phyloP scores from a whole-genome alignment of 2,113 vertebrate genomes.

The Misgurnus anguillicaudatus region DNA sequence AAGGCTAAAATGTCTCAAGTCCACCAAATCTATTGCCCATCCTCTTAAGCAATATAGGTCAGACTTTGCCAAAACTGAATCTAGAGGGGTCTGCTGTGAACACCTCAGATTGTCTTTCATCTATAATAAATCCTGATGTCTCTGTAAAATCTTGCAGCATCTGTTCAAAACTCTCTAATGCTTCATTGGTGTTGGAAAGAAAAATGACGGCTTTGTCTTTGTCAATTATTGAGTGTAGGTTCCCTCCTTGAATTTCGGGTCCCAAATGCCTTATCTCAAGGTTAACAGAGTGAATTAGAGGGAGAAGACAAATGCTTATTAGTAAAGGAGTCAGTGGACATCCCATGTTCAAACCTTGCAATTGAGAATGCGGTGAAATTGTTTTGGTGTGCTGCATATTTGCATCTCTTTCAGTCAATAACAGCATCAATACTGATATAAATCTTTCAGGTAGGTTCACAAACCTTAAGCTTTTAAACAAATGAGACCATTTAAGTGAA shows the following conservation, averaged over 20 bases:
- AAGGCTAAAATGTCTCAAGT: not conserved
- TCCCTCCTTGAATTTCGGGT: not conserved
- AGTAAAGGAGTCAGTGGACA: conserved; percentile 48
- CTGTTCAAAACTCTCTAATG: conserved; percentile 27
- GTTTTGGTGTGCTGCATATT: not conserved
- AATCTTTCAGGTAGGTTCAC: conserved; percentile 22
- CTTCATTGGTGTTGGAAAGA: conserved; percentile 18
- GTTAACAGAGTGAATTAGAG: conserved; percentile 31
- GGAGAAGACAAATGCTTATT: conserved; percentile 40
- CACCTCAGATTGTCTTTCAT: not conserved
- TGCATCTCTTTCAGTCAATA: not conserved
- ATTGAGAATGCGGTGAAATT: not conserved
- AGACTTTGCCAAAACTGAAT: conserved; percentile 3
- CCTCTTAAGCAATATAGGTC: conserved; percentile 13
- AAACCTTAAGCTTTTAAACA: conserved; percentile 30
- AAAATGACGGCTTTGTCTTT: conserved; percentile 28
- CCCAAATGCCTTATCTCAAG: not conserved
- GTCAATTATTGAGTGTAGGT: conserved; percentile 11
- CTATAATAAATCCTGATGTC: conserved; percentile 42
- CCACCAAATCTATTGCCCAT: not conserved
- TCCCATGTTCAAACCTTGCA: conserved; percentile 14
- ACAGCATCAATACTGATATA: not conserved
- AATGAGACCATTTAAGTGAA: conserved; percentile 26
- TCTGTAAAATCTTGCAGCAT: conserved; percentile 33
- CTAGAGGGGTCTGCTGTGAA: not conserved